Evolutionary conservation across 2,113 vertebrate genomes (phyloP), one percentile per base, ranked within the genome.

Genomic region (Ramphastos sulfuratus): DNA sequence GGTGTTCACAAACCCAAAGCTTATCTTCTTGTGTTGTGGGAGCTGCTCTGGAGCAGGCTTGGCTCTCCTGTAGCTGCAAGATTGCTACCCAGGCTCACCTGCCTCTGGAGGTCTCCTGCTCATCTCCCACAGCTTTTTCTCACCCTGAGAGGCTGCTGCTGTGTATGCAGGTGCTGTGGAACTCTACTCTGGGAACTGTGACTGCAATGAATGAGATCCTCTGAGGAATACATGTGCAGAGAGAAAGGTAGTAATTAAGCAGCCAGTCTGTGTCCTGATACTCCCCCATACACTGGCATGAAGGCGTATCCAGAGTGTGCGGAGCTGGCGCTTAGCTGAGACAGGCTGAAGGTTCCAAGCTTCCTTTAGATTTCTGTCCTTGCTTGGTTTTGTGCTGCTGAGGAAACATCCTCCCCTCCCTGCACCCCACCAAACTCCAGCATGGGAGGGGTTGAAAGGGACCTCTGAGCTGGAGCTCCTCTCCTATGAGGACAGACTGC

Each of bases 251-350:
- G 10, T 35, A 8, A 28, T 59, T 9, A 37, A 55, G 66, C 17
- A 16, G 8, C 27, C 50, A 7, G 28, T 67, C 35, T 44, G 0
- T 85, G 79, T 58, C 63, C 67, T 37, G 18, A 8, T 56, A 6
- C 20, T 46, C 28, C 50, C 35, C 30, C 5, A 0, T 24, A 6
- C 0, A 0, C 35, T 80, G 3, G 35, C 10, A 2, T 6, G 66
- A 48, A 21, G 59, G 30, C 7, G n/a, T 39, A 14, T 4, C 77
- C 65, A 23, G 17, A 7, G 25, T 33, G 15, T 10, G 28, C 35
- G 13, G 11, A 70, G 20, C 20, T 56, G 17, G 17, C 59, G 80
- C 35, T 61, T 73, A 66, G 50, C 39, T 76, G 55, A 8, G 33
- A 58, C 25, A 13, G 33, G 35, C 44, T 67, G 31, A 48, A 20